Evolutionary conservation across 2,113 vertebrate species (phyloP).

Genomic region (Petrocephalus zakoni): DNA sequence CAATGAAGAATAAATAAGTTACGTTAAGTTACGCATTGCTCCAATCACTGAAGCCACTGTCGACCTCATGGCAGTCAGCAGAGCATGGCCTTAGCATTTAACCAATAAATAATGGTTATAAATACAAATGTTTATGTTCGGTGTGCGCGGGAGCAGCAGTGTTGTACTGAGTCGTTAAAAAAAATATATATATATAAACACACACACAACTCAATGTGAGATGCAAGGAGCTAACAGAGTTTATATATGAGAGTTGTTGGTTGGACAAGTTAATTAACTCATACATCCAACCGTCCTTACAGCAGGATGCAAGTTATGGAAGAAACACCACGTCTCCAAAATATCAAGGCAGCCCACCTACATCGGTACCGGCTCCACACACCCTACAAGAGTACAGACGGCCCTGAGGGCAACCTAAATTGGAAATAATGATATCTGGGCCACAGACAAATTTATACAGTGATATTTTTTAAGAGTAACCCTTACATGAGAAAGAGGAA

Average conservation of each 20-base stretch:
- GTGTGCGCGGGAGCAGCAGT: background rate
- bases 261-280: background rate
- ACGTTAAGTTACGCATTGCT: background rate
- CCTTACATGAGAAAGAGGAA: background rate
- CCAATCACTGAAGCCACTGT: background rate
- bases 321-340: background rate
- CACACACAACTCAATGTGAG: background rate
- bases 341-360: background rate
- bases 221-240: background rate
- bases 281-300: background rate
- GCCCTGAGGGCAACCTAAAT: background rate
- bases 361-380: background rate
- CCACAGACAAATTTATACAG: constrained; percentile 11
- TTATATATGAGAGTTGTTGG: background rate
- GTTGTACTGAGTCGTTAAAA: background rate
- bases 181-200: background rate
- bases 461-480: background rate
- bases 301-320: background rate
- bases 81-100: background rate
- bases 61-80: background rate
- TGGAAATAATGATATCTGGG: constrained; percentile 8
- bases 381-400: background rate
- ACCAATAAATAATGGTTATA: background rate
- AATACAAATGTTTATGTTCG: background rate
- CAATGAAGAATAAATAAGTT: background rate